phyloP scores from a whole-genome alignment of 2,888 invertebrate genomes.

The Heliconius ethilla region DNA sequence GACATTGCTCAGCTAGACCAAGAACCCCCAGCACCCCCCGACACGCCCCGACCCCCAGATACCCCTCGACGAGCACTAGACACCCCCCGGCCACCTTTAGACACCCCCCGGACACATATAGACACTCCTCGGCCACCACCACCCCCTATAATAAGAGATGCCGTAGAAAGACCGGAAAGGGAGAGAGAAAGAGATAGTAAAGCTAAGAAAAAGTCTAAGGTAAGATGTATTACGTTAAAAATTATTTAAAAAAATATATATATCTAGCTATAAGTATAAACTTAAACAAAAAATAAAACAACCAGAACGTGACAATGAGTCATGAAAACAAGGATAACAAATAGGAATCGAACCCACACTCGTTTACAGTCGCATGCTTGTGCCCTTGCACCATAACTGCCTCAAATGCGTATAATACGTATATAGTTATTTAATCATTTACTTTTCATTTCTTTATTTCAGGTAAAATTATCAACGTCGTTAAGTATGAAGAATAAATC shows the following conservation, averaged over 20 bases:
- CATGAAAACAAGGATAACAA: too few relatives aligned
- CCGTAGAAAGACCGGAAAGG: constrained; percentile 35
- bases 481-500: constrained; percentile 83
- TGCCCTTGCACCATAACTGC: too few relatives aligned
- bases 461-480: constrained; percentile 73
- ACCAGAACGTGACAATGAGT: too few relatives aligned
- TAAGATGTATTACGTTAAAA: constrained; percentile 38
- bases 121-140: constrained; percentile 22
- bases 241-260: neutral
- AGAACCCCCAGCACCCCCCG: constrained; percentile 27
- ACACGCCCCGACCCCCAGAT: constrained; percentile 10
- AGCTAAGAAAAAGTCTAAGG: constrained; percentile 63
- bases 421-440: neutral
- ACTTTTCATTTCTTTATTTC: constrained; percentile 46
- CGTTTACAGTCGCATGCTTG: too few relatives aligned
- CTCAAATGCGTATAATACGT: too few relatives aligned
- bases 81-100: neutral
- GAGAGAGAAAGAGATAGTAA: constrained; percentile 46
- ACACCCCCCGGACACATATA: constrained; percentile 42
- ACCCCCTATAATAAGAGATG: constrained; percentile 28
- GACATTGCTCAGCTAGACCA: constrained; percentile 77
- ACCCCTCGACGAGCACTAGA: neutral
- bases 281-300: too few relatives aligned
- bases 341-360: neutral
- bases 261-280: too few relatives aligned